A percentile compares a stretch with the other conserved stretches of the same genome.
Conservation (phyloP, 2,888 invertebrate species). For the Leucozona laternaria region DNA sequence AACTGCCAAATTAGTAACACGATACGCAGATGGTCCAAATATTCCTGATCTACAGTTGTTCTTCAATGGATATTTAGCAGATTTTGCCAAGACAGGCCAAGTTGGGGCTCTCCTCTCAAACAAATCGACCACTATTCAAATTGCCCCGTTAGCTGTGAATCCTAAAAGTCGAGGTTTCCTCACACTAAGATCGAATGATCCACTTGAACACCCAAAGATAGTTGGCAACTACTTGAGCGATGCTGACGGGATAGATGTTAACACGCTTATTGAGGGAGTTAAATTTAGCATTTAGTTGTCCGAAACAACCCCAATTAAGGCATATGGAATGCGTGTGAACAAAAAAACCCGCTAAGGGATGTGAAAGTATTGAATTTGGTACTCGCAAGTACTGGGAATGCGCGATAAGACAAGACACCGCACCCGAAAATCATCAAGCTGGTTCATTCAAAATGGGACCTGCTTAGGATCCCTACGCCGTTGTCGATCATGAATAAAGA, state of each 20-base stretch:
- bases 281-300: constrained; percentile 90
- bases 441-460: constrained; percentile 94
- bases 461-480: constrained; percentile 88
- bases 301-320: constrained; percentile 87
- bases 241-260: constrained; percentile 87
- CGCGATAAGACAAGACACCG: constrained; percentile 88
- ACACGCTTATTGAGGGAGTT: constrained; percentile 92
- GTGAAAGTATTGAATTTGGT: constrained; percentile 90
- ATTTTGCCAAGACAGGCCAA: constrained; percentile 94
- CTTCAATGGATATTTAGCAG: constrained; percentile 93
- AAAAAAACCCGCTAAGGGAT: constrained; percentile 89
- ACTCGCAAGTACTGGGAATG: constrained; percentile 91
- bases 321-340: constrained; percentile 91
- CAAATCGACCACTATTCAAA: constrained; percentile 88
- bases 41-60: constrained; percentile 94
- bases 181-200: constrained; percentile 90
- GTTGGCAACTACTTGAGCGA: constrained; percentile 88
- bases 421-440: constrained; percentile 92
- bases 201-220: constrained; percentile 92
- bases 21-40: constrained; percentile 89
- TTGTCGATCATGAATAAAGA: constrained; percentile 88
- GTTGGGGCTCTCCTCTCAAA: constrained; percentile 91
- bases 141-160: constrained; percentile 92
- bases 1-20: constrained; percentile 92
- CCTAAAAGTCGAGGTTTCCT: constrained; percentile 92